phyloP scores from a whole-genome alignment of 1,140 invertebrate species.

The Hylyphantes graminicola region DNA sequence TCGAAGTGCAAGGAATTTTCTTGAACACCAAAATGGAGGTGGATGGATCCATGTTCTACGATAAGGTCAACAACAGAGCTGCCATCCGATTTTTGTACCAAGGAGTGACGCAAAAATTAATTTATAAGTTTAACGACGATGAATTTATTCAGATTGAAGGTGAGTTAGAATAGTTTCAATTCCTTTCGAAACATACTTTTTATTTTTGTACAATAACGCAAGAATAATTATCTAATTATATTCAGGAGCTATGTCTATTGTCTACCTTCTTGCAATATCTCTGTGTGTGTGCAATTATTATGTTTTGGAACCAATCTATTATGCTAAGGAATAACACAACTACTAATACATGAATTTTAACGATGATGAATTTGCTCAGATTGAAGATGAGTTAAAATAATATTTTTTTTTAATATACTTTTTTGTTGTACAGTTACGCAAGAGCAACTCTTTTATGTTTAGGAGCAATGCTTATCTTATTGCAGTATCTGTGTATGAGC shows the following conservation, averaged over 20 bases:
- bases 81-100: constrained; percentile 1
- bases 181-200: too few species aligned
- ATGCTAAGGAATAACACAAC: background rate
- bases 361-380: constrained; percentile 3
- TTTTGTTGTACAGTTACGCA: too few species aligned
- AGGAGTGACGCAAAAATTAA: background rate
- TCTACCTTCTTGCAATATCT: too few species aligned
- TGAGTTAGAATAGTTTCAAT: background rate
- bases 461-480: too few species aligned
- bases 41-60: constrained; percentile 21
- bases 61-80: constrained; percentile 35
- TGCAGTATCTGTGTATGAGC: too few species aligned
- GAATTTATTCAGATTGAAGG: constrained; percentile 26
- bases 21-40: background rate
- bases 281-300: too few species aligned
- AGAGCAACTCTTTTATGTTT: too few species aligned
- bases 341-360: constrained; percentile 20
- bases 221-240: too few species aligned
- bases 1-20: constrained; percentile 19
- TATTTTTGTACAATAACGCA: too few species aligned
- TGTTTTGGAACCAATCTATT: background rate
- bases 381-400: constrained; percentile 36
- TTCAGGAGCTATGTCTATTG: too few species aligned
- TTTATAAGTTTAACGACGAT: constrained; percentile 21
- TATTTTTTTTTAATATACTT: too few species aligned